Evolutionary conservation across 2,113 vertebrate genomes (phyloP).

Genomic region (Balaeniceps rex): DNA sequence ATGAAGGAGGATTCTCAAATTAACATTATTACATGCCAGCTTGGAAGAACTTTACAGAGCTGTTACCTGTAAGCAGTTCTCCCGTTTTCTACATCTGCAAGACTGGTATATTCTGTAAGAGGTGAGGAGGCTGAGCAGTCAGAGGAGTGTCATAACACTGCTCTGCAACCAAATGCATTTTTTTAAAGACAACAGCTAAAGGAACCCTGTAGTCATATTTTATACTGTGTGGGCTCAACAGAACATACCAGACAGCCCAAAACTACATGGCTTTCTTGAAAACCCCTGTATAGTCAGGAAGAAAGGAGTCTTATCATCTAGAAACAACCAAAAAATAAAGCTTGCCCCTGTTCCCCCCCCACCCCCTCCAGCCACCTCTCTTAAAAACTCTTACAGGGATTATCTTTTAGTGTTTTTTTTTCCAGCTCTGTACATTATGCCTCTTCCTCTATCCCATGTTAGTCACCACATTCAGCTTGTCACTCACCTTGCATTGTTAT

Average conservation of each 20-base stretch:
- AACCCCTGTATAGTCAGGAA: not conserved
- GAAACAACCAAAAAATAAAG: not conserved
- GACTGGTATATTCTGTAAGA: not conserved
- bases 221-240: not conserved
- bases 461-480: not conserved
- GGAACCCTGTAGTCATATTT: not conserved
- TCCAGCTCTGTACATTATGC: not conserved
- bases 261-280: not conserved
- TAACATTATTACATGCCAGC: not conserved
- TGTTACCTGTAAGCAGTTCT: not conserved
- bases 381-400: not conserved
- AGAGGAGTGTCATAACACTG: not conserved
- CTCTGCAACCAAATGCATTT: not conserved
- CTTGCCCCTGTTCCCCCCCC: not conserved
- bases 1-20: not conserved
- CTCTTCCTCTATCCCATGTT: not conserved
- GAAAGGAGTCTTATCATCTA: not conserved
- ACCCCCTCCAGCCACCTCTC: not conserved
- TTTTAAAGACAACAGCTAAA: not conserved
- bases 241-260: not conserved
- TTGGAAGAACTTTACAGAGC: not conserved
- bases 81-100: not conserved
- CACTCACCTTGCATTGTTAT: not conserved
- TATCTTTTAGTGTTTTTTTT: not conserved
- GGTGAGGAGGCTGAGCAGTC: not conserved